A percentile compares a stretch with the other conserved stretches of the same genome.
phyloP scores from a whole-genome alignment of 2,888 invertebrate genomes.

The Eudemis profundana region DNA sequence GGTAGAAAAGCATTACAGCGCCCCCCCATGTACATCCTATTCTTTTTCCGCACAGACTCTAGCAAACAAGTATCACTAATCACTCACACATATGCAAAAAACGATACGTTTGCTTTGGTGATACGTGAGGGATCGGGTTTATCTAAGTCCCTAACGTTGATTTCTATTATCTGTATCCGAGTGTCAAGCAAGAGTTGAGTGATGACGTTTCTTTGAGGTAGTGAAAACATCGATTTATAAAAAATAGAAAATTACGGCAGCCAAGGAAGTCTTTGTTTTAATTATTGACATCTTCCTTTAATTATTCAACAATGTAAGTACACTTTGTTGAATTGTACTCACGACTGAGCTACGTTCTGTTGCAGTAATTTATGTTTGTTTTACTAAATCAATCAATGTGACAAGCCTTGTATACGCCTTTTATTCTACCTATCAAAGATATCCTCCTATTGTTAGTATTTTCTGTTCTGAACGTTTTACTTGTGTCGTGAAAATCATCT shows the following conservation, averaged over 20 bases:
- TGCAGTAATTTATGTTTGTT: slow-evolving; percentile 29
- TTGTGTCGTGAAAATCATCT: not conserved
- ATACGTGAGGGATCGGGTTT: too few relatives aligned
- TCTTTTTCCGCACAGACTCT: too few relatives aligned
- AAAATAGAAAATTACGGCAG: slow-evolving; percentile 32
- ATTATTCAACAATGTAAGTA: slow-evolving; percentile 38
- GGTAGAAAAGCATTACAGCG: too few relatives aligned
- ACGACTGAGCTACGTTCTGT: not conserved
- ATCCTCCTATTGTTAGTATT: slow-evolving; percentile 22
- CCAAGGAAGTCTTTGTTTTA: slow-evolving; percentile 36
- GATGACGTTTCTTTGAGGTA: slow-evolving; percentile 43
- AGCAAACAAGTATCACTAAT: too few relatives aligned
- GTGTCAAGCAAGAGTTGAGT: slow-evolving; percentile 35
- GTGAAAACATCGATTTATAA: slow-evolving; percentile 44
- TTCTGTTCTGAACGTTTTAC: not conserved
- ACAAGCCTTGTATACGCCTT: slow-evolving; percentile 43
- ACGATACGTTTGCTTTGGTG: too few relatives aligned
- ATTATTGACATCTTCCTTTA: slow-evolving; percentile 33
- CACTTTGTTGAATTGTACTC: not conserved
- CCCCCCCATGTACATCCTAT: too few relatives aligned
- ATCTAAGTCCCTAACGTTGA: not conserved
- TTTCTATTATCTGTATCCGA: slow-evolving; percentile 6
- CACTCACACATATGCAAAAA: too few relatives aligned
- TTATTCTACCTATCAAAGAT: slow-evolving; percentile 28
- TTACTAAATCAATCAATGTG: slow-evolving; percentile 42